Conservation (phyloP, 2,797 vertebrate genomes). For the Pangasius djambal region DNA sequence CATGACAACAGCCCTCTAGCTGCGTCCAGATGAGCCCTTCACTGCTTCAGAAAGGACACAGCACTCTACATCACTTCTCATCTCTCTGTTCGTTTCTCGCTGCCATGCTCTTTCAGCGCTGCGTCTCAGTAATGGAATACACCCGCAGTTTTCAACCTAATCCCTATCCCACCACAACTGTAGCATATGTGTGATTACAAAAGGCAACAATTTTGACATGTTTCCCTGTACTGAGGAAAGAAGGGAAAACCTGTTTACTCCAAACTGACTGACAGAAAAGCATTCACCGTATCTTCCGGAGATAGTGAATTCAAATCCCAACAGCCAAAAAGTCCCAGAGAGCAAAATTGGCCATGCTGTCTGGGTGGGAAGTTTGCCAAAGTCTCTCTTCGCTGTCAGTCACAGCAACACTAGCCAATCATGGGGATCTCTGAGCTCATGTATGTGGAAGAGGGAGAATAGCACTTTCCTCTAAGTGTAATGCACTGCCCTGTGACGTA, state of each 20-base stretch:
- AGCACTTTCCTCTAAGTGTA: not conserved
- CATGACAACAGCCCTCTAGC: slow-evolving; percentile 44
- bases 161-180: not conserved
- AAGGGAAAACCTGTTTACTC: not conserved
- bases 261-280: not conserved
- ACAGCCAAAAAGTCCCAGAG: not conserved
- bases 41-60: slow-evolving; percentile 34
- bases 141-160: not conserved
- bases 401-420: not conserved
- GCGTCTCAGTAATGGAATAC: not conserved
- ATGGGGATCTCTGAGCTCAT: not conserved
- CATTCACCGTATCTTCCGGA: not conserved
- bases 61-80: not conserved
- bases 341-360: not conserved
- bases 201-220: not conserved
- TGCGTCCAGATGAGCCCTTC: slow-evolving; percentile 33
- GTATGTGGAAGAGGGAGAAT: not conserved
- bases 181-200: not conserved
- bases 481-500: not conserved
- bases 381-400: not conserved
- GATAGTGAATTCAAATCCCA: not conserved
- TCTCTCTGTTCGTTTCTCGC: not conserved
- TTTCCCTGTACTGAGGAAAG: not conserved
- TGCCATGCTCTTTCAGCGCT: not conserved
- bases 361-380: not conserved